These are phyloP conservation scores for Miltochrista miniata DNA, from an alignment of 2,888 invertebrate genomes.

Conservation along the genomic window DNA sequence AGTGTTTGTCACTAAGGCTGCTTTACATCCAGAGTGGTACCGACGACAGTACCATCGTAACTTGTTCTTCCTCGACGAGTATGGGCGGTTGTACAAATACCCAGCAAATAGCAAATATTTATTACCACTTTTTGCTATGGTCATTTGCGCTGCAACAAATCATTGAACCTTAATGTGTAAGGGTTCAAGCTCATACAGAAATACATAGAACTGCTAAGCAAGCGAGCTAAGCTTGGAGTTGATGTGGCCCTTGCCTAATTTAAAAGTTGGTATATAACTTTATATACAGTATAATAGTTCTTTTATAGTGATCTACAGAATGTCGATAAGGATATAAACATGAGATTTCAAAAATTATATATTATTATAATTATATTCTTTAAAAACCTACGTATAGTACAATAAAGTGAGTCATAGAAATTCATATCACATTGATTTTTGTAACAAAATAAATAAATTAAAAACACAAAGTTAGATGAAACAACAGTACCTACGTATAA, in stretches of 20 bases:
- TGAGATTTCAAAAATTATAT: too few species aligned
- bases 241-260: too few species aligned
- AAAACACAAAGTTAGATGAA: constrained; percentile 24
- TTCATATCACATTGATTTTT: constrained; percentile 18
- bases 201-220: too few species aligned
- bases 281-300: not conserved
- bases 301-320: not conserved
- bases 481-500: constrained; percentile 8
- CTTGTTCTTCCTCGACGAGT: constrained; percentile 3
- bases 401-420: constrained; percentile 12
- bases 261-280: too few species aligned
- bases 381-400: not conserved
- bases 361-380: too few species aligned
- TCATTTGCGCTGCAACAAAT: constrained; percentile 17
- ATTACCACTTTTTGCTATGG: constrained; percentile 9
- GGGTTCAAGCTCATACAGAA: too few species aligned
- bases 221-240: too few species aligned
- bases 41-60: constrained; percentile 39
- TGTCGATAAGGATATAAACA: too few species aligned
- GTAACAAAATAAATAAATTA: constrained; percentile 24
- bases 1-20: constrained; percentile 32
- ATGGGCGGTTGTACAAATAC: constrained; percentile 21
- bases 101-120: constrained; percentile 12
- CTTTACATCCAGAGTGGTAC: constrained; percentile 44
- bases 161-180: too few species aligned